phyloP scores from a whole-genome alignment of 2,888 invertebrate genomes.

The Zaprionus bogoriensis region DNA sequence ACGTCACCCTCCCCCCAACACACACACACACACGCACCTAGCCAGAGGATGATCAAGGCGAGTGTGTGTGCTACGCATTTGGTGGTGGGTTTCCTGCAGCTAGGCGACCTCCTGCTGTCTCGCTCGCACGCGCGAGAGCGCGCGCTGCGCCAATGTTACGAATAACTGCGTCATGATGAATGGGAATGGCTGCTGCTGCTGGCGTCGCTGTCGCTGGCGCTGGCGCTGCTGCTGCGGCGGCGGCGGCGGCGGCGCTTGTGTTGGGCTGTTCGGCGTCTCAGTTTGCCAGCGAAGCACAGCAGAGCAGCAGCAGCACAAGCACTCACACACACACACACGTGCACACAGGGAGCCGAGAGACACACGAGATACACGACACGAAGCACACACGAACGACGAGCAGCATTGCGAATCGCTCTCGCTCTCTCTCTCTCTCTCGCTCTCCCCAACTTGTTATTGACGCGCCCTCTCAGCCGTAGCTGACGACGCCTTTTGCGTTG shows the following conservation, averaged over 20 bases:
- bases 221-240: slow-evolving; percentile 14
- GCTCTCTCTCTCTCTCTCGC: slow-evolving; percentile 32
- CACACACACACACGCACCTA: too few relatives aligned
- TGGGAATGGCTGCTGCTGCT: slow-evolving; percentile 43
- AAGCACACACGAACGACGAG: slow-evolving; percentile 14
- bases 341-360: background rate
- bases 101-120: slow-evolving; percentile 48
- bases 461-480: slow-evolving; percentile 50
- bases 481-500: background rate
- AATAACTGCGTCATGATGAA: slow-evolving; percentile 58
- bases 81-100: slow-evolving; percentile 36
- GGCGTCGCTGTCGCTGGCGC: background rate
- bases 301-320: too few relatives aligned
- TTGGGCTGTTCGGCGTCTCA: slow-evolving; percentile 51
- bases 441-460: slow-evolving; percentile 47
- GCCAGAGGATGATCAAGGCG: slow-evolving; percentile 16
- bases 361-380: too few relatives aligned
- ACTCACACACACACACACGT: background rate
- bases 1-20: too few relatives aligned
- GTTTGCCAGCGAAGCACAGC: slow-evolving; percentile 39
- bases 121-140: slow-evolving; percentile 28
- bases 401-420: slow-evolving; percentile 47
- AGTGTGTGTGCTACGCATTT: slow-evolving; percentile 14
- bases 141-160: slow-evolving; percentile 48
- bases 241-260: slow-evolving; percentile 14